A percentile compares a stretch with the other conserved stretches of the same genome.
Evolutionary conservation across 2,797 vertebrate genomes (phyloP).

Genomic region (Peromyscus nudipes): DNA sequence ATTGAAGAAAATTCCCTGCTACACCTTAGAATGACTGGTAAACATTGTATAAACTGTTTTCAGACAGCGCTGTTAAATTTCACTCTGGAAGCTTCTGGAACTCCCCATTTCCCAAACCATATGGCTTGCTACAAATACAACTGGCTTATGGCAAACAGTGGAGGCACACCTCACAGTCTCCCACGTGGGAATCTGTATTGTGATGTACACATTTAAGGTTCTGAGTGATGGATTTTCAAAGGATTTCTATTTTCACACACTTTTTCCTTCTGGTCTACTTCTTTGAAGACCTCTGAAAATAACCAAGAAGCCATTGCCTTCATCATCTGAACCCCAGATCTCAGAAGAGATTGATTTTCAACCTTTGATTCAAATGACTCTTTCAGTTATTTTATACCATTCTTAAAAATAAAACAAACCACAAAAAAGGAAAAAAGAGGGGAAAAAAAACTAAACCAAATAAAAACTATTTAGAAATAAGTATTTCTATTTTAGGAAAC

Average conservation of each 20-base stretch:
- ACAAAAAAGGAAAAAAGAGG: not conserved
- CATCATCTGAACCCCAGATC: not conserved
- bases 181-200: slow-evolving; percentile 63
- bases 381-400: not conserved
- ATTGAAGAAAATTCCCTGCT: not conserved
- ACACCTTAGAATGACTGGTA: slow-evolving; percentile 52
- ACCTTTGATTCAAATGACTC: not conserved
- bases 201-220: slow-evolving; percentile 45
- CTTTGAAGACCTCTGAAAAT: slow-evolving; percentile 42
- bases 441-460: too few relatives aligned
- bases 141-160: slow-evolving; percentile 64
- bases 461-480: not conserved
- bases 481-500: not conserved
- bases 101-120: slow-evolving; percentile 74
- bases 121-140: slow-evolving; percentile 74
- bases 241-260: slow-evolving; percentile 13
- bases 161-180: slow-evolving; percentile 64
- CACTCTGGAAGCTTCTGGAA: slow-evolving; percentile 60
- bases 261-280: slow-evolving; percentile 21
- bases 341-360: slow-evolving; percentile 50
- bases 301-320: not conserved
- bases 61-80: slow-evolving; percentile 67
- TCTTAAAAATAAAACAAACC: not conserved
- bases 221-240: slow-evolving; percentile 14
- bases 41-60: slow-evolving; percentile 63